Evolutionary conservation across 1,140 invertebrate species (phyloP).

Genomic region (Sarcophaga bullata): DNA sequence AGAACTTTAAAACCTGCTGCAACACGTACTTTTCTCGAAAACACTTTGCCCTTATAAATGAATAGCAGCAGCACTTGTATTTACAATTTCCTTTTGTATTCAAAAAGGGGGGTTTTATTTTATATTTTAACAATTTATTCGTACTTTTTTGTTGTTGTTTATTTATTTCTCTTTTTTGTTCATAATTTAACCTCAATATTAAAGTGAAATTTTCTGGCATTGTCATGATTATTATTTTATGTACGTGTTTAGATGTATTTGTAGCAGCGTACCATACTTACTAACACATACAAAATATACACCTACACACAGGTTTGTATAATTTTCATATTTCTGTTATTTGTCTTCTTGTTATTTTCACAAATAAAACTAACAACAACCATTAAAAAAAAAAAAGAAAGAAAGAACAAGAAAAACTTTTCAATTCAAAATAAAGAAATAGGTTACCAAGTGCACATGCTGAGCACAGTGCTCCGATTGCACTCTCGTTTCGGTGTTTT

Average conservation of each 20-base stretch:
- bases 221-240: background rate
- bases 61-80: background rate
- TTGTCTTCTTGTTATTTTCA: slow-evolving; percentile 19
- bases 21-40: background rate
- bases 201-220: slow-evolving; percentile 10
- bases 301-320: background rate
- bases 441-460: slow-evolving; percentile 40
- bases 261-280: background rate
- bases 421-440: slow-evolving; percentile 35
- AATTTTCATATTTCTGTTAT: slow-evolving; percentile 25
- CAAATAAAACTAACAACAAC: slow-evolving; percentile 24
- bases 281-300: background rate
- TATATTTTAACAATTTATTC: background rate
- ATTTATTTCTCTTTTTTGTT: background rate
- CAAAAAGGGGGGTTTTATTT: background rate
- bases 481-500: too few species aligned
- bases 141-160: too few species aligned
- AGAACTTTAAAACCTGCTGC: too few species aligned
- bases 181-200: slow-evolving; percentile 15
- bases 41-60: slow-evolving; percentile 1
- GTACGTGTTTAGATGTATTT: background rate
- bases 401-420: slow-evolving; percentile 22
- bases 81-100: background rate
- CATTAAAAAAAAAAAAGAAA: slow-evolving; percentile 5
- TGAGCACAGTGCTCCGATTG: background rate